Base-by-base conservation (phyloP, 2,113 vertebrate species). In the Colistium nudipinnis region DNA sequence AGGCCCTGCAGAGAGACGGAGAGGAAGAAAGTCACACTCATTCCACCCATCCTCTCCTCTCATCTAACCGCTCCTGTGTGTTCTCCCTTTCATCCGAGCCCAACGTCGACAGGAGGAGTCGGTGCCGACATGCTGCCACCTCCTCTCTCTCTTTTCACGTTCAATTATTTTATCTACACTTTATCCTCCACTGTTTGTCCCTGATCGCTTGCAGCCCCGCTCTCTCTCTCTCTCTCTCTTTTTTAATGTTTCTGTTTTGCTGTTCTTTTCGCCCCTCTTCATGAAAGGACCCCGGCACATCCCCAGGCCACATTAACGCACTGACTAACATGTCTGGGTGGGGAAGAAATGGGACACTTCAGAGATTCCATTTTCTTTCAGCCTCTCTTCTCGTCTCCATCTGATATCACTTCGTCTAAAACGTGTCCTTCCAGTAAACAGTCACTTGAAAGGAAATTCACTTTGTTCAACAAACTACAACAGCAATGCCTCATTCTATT, bases 31-130 rank as follows among this genome's bases (percentile, higher is more conserved):
- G 69, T 74, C 65, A 76, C 56, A 39, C 41, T 4, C 54, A 71
- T 33, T 38, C 39, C 30, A 14, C 45, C 36, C 16, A 72, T n/a
- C 47, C 33, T 54, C 30, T 59, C 36, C 35, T 55, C 38, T 55
- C 43, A 2, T 66, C 66, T 60, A 72, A 86, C 54, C 60, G 30
- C 70, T 68, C 56, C 47, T 45, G 22, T 9, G 25, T 60, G n/a
- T n/a, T n/a, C n/a, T n/a, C 47, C 55, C 73, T 87, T 78, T 75
- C 55, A 75, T 77, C 74, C 22, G 16, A 24, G 67, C 74, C 66
- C 75, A 86, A 25, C 30, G 35, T 19, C 20, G 25, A 59, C 45
- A 30, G 57, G 28, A 59, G 49, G 39, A 74, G 64, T 59, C 55
- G 25, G 2, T 8, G 47, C 25, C 31, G 47, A 52, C n/a, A n/a